phyloP scores from a whole-genome alignment of 2,888 invertebrate species.

The Uloborus plumipes region DNA sequence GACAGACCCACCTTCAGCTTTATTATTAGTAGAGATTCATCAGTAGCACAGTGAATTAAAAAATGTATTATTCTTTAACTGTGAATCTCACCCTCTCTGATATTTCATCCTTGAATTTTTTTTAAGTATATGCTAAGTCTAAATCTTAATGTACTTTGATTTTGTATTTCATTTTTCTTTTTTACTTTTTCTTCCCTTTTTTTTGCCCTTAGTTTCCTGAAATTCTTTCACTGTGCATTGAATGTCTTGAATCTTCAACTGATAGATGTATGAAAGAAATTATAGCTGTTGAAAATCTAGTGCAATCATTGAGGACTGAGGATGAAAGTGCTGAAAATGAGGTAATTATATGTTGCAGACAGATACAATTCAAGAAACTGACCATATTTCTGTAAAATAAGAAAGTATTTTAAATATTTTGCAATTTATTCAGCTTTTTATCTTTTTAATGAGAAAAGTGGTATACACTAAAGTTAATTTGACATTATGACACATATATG shows the following conservation, averaged over 20 bases:
- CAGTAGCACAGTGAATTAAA: too few relatives aligned
- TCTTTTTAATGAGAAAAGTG: too few relatives aligned
- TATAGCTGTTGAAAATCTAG: slow-evolving; percentile 2
- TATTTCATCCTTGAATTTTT: too few relatives aligned
- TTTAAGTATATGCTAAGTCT: too few relatives aligned
- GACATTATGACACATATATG: too few relatives aligned
- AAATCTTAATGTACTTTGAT: not conserved
- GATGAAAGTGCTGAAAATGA: slow-evolving; percentile 12
- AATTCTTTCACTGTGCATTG: not conserved
- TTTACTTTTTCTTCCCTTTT: not conserved
- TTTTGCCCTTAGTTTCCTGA: slow-evolving; percentile 7
- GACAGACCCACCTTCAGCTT: too few relatives aligned
- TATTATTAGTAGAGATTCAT: too few relatives aligned
- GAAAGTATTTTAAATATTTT: not conserved
- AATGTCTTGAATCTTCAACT: slow-evolving; percentile 7
- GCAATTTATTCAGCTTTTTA: too few relatives aligned
- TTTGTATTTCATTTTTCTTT: not conserved
- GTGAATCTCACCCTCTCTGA: too few relatives aligned
- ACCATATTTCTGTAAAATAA: not conserved
- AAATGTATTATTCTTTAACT: too few relatives aligned
- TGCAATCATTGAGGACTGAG: slow-evolving; percentile 12
- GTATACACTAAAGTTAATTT: too few relatives aligned
- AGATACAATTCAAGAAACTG: too few relatives aligned
- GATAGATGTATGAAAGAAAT: slow-evolving; percentile 20
- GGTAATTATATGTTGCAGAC: not conserved